Evolutionary conservation across 2,888 invertebrate genomes (phyloP).

Genomic region (Polietes domitor): DNA sequence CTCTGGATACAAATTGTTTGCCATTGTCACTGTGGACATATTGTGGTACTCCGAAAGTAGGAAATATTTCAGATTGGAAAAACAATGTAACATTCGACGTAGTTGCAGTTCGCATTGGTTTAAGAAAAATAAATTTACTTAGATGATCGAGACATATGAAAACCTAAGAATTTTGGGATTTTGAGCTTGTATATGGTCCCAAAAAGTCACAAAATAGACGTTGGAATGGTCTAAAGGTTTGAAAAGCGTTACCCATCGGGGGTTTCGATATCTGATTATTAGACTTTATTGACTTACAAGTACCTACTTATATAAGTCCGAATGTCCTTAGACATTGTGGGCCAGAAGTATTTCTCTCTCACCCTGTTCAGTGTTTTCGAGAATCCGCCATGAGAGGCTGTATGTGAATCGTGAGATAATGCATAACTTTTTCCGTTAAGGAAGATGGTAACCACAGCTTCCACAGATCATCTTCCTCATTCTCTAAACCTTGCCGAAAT

Average conservation of each 20-base stretch:
- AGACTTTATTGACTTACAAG: conserved; percentile 33
- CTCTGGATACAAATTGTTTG: conserved; percentile 53
- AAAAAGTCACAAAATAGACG: conserved; percentile 35
- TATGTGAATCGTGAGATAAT: not conserved
- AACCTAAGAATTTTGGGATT: conserved; percentile 2
- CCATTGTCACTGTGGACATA: conserved; percentile 51
- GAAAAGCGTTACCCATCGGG: conserved; percentile 31
- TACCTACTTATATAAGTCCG: not conserved
- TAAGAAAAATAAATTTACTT: conserved; percentile 30
- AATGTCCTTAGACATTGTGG: not conserved
- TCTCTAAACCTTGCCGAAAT: not conserved
- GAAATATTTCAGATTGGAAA: conserved; percentile 39
- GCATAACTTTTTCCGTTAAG: not conserved
- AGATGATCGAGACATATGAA: conserved; percentile 19
- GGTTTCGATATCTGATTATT: not conserved
- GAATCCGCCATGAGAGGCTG: conserved; percentile 32
- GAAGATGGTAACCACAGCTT: conserved; percentile 38
- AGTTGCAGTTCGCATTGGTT: conserved; percentile 30
- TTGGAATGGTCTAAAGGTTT: conserved; percentile 22
- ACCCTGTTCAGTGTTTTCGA: conserved; percentile 17
- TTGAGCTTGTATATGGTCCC: conserved; percentile 17
- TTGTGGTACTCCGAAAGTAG: conserved; percentile 49
- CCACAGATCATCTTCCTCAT: conserved; percentile 29
- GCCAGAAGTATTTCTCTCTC: conserved; percentile 40
- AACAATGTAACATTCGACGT: not conserved